Base-by-base conservation (phyloP, 2,797 vertebrate genomes). In the Sternarchorhynchus goeldii region DNA sequence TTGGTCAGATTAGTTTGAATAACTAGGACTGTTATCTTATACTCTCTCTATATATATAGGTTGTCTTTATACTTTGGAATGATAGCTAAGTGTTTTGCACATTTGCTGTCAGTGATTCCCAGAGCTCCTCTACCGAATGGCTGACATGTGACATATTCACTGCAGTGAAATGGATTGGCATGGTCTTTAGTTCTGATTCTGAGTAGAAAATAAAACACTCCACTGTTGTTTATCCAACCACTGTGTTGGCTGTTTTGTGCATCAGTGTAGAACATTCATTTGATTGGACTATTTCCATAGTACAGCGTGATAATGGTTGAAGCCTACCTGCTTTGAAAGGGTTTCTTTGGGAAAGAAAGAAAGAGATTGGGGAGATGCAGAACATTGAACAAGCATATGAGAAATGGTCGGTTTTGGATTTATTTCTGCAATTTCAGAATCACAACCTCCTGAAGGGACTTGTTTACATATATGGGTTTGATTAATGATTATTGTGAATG, bases 201-300 rank as follows among this genome's bases (percentile, higher is more conserved):
- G 66, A 16, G 68, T 65, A 58, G 66, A 71, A 75, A 80, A 71
- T 70, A n/a, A 41, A 31, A 63, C 64, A 25, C 70, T 79, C 58
- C 21, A 50, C 58, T 34, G n/a, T 60, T 75, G 58, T 80, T 80
- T 80, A 80, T 75, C 53, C 66, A 75, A 34, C 75, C 60, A 70
- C 72, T 58, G 55, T 75, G 20, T 79, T 64, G 75, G 58, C 41
- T 18, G 21, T 70, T 64, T 70, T 58, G 70, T 53, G 63, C 65
- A 36, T 18, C 41, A 79, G 56, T 31, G 64, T 50, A 50, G 45
- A 50, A 50, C 45, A 50, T 50, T 21, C 16, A 63, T 64, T 63
- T 70, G 20, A n/a, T 57, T 56, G 53, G 68, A 34, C 17, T 4
- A 18, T 29, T 57, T 25, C 53, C 53, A 70, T 1, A 8, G 3